These are phyloP conservation scores for Myotis lucifugus DNA, from an alignment of 2,113 vertebrate genomes.

Conservation along the genomic window DNA sequence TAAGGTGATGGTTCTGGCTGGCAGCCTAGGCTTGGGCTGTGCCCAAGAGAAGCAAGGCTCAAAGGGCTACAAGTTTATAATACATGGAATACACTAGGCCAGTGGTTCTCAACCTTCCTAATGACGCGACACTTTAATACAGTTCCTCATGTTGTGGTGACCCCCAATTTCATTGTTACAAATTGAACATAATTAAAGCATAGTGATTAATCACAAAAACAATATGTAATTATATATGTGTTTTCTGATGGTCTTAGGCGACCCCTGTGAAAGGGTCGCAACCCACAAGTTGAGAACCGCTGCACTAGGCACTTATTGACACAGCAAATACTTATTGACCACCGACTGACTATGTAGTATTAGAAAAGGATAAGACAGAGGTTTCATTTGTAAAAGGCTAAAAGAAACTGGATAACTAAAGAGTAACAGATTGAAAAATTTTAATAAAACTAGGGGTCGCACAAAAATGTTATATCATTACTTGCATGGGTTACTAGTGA, in stretches of 20 bases:
- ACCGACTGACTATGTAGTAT: background rate
- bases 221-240: too few species aligned
- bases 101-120: too few species aligned
- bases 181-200: too few species aligned
- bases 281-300: too few species aligned
- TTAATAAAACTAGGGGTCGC: background rate
- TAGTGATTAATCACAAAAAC: too few species aligned
- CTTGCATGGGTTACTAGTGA: background rate
- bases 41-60: background rate
- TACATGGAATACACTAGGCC: background rate
- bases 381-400: conserved; percentile 27
- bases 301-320: background rate
- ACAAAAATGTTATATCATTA: background rate
- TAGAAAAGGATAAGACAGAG: background rate
- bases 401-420: background rate
- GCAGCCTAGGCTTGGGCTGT: background rate
- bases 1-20: background rate
- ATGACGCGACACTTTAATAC: too few species aligned
- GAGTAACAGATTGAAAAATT: background rate
- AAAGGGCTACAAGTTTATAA: background rate
- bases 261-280: too few species aligned
- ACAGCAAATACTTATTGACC: background rate
- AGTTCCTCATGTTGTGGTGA: too few species aligned
- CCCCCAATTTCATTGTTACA: too few species aligned
- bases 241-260: too few species aligned